phyloP scores from a whole-genome alignment of 2,888 invertebrate species.

The Harpalus rufipes region DNA sequence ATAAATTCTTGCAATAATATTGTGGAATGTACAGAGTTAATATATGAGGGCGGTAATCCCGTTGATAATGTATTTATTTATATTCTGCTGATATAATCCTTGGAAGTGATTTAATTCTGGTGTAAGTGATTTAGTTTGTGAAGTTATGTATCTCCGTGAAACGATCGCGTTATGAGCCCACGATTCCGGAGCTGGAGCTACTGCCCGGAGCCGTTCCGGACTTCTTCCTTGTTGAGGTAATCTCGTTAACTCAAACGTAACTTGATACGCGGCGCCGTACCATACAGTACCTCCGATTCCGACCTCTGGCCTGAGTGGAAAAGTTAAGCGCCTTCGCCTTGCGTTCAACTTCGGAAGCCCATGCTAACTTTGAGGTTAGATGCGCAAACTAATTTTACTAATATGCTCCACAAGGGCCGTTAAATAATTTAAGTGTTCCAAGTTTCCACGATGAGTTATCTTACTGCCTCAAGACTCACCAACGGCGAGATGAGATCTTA shows the following conservation, averaged over 20 bases:
- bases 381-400: constrained; percentile 59
- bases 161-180: constrained; percentile 37
- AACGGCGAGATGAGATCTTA: background rate
- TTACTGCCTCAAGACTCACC: background rate
- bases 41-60: background rate
- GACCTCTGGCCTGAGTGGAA: constrained; percentile 26
- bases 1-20: background rate
- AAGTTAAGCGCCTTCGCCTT: constrained; percentile 54
- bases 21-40: too few relatives aligned
- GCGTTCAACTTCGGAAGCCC: constrained; percentile 26
- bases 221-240: constrained; percentile 60
- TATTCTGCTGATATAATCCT: background rate
- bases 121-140: constrained; percentile 15
- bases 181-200: constrained; percentile 15
- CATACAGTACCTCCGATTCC: background rate
- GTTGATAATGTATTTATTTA: background rate
- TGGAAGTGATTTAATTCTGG: constrained; percentile 1
- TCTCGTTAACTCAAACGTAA: constrained; percentile 64
- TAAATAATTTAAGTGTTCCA: constrained; percentile 49
- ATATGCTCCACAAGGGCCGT: constrained; percentile 50
- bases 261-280: constrained; percentile 56
- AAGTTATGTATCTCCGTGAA: constrained; percentile 25
- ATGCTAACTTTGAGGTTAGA: constrained; percentile 28
- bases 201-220: constrained; percentile 24
- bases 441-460: constrained; percentile 21